Conservation (phyloP, 2,888 invertebrate genomes). For the Fragum sueziense region DNA sequence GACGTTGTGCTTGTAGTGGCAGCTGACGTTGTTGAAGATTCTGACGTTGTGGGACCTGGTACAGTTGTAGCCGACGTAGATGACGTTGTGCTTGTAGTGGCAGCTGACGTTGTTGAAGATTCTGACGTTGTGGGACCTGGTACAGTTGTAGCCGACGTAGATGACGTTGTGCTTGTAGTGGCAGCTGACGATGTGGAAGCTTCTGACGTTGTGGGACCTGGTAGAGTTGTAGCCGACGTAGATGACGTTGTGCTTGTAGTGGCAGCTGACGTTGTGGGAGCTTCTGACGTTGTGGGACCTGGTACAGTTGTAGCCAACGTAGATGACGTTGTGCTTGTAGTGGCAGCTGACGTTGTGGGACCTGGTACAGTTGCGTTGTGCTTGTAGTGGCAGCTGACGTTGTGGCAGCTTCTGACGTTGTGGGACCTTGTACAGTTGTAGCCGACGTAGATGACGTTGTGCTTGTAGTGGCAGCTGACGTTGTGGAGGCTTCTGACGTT, state of each 20-base stretch:
- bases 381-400: background rate
- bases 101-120: background rate
- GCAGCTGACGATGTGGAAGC: background rate
- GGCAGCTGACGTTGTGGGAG: background rate
- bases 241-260: background rate
- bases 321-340: constrained; percentile 1
- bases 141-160: background rate
- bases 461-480: background rate
- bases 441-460: background rate
- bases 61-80: background rate
- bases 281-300: background rate
- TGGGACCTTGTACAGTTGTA: background rate
- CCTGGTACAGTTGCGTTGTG: background rate
- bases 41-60: constrained; percentile 16
- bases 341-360: background rate
- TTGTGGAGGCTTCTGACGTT: background rate
- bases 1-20: background rate
- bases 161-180: background rate
- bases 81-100: background rate
- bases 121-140: background rate
- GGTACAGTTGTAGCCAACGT: background rate
- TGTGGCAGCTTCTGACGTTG: no score
- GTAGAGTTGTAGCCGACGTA: background rate
- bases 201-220: background rate
- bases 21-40: background rate